These are phyloP conservation scores for Dichetophora obliterata DNA, from an alignment of 2,888 invertebrate species.

Conservation along the genomic window DNA sequence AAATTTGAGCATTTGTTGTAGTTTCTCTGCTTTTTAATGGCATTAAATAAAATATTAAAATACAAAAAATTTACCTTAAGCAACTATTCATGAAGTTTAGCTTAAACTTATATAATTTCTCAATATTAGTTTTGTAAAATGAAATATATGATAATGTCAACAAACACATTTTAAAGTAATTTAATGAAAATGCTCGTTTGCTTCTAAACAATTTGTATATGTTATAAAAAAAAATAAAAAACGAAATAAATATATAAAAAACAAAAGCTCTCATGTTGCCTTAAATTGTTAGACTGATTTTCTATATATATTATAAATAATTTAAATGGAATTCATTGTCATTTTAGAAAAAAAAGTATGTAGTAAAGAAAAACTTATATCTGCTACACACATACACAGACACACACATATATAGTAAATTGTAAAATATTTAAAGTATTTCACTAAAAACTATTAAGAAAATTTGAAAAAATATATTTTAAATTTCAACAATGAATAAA, in stretches of 20 bases:
- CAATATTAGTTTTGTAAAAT: no score
- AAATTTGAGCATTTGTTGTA: no score
- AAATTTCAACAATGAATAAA: conserved; percentile 30
- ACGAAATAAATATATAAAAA: conserved; percentile 47
- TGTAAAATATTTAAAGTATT: conserved; percentile 35
- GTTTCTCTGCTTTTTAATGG: no score
- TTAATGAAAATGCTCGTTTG: background rate
- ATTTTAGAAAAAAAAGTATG: conserved; percentile 51
- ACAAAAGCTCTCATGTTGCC: conserved; percentile 75
- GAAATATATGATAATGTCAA: background rate
- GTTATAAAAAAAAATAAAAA: conserved; percentile 20
- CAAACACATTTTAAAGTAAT: background rate
- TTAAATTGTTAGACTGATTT: conserved; percentile 80
- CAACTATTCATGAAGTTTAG: no score
- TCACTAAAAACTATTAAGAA: conserved; percentile 23
- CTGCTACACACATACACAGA: conserved; percentile 1
- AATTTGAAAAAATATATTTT: conserved; percentile 9
- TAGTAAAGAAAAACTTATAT: conserved; percentile 44
- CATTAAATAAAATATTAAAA: no score
- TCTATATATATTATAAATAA: conserved; percentile 59
- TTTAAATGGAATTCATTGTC: conserved; percentile 50
- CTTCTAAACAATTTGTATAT: background rate
- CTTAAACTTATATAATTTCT: no score
- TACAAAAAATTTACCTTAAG: no score
- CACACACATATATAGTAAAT: conserved; percentile 35